Evolutionary conservation across 1,140 invertebrate species (phyloP), one percentile per base, ranked within the genome.

Genomic region (Coenobita brevimanus): DNA sequence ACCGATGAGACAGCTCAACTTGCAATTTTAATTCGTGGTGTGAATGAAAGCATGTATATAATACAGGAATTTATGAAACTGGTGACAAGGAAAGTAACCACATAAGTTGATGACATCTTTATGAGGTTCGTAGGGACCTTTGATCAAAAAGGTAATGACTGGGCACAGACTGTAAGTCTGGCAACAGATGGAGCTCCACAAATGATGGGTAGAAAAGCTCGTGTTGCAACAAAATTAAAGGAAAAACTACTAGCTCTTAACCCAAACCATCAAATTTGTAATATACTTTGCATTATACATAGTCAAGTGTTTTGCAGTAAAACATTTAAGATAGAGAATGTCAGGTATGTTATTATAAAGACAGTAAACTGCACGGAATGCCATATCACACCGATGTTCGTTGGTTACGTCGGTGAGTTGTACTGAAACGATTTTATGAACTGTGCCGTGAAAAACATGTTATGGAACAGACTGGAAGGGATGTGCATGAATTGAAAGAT

Each of bases 121-220:
- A 36, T 64, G 30, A 81, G 57, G 3, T 64, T 81, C 10, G 33
- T 64, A 1, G 41, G 57, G 54, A 57, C 79, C 27, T 30, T 81
- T 2, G 79, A 81, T 43, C 60, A 64, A 41, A 33, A 41, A 64
- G 38, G 57, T 81, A 57, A 62, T 41, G 79, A 81, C 41, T 81
- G 79, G 79, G 38, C 2, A 62, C 4, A 67, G 38, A 81, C 54
- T 62, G 57, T 80, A n/a, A 81, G 79, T 81, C 38, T 67, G n/a
- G 33, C 79, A 36, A 64, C 27, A 64, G 79, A 81, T 81, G 79
- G 57, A 81, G 79, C 57, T 62, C 57, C 79, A 33, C 54, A 81
- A 24, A 81, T 64, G 38, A 57, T 81, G 27, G 60, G 79, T 17
- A 81, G 57, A 67, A 81, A 81, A 64, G 79, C 79, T 81, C 27